A percentile compares a stretch with the other conserved stretches of the same genome.
phyloP scores from a whole-genome alignment of 2,797 vertebrate genomes.

The Halcyon smyrnensis region DNA sequence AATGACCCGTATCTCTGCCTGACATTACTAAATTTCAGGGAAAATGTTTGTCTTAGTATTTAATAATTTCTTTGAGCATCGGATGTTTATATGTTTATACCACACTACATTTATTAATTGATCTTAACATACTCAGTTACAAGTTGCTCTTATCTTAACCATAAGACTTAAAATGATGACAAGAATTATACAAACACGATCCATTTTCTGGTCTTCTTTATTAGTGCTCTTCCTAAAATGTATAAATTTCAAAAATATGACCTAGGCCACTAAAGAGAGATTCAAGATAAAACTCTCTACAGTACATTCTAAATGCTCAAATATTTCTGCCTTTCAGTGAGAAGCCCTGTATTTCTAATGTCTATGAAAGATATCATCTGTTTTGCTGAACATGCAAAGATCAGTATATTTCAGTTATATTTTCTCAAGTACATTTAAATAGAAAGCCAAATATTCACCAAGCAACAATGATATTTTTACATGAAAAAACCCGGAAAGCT shows the following conservation, averaged over 20 bases:
- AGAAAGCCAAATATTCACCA: neutral
- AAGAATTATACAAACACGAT: neutral
- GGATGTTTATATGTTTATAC: neutral
- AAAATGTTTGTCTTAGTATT: neutral
- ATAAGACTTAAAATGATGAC: neutral
- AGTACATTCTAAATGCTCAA: rapidly evolving
- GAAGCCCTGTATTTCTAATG: neutral
- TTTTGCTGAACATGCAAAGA: neutral
- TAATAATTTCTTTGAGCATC: neutral
- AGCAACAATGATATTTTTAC: neutral
- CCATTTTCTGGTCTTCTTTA: neutral
- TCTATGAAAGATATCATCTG: neutral
- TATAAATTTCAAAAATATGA: neutral
- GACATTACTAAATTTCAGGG: neutral
- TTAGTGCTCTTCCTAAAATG: neutral
- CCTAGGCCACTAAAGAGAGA: neutral
- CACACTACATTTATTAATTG: neutral
- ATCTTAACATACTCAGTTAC: neutral
- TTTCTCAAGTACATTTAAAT: neutral
- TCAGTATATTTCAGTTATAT: neutral
- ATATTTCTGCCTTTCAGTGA: neutral
- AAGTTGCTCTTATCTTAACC: neutral
- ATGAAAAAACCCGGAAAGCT: neutral
- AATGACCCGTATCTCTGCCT: neutral
- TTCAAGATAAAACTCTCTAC: neutral